phyloP scores from a whole-genome alignment of 1,140 invertebrate species.

The Camponotus pennsylvanicus region DNA sequence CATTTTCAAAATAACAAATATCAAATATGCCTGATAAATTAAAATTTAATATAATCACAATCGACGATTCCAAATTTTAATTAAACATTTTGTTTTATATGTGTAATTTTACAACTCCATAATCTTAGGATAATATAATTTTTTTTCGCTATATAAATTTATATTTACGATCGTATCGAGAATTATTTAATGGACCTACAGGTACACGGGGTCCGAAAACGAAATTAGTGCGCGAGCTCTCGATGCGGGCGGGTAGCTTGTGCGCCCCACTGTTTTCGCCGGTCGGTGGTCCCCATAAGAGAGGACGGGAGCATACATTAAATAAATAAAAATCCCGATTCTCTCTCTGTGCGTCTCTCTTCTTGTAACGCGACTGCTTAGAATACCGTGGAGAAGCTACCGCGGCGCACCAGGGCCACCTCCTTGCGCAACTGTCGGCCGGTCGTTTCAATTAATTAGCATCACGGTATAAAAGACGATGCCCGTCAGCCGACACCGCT shows the following conservation, averaged over 20 bases:
- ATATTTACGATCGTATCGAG: background rate
- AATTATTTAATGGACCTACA: background rate
- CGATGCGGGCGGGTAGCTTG: constrained; percentile 65
- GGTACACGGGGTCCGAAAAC: constrained; percentile 56
- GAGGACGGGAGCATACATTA: constrained; percentile 64
- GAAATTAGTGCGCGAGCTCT: constrained; percentile 70
- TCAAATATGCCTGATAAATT: too few species aligned
- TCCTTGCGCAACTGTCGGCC: constrained; percentile 75
- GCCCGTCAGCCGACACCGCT: constrained; percentile 65
- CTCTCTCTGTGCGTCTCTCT: constrained; percentile 3
- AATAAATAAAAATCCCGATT: constrained; percentile 72
- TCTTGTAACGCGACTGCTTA: constrained; percentile 64
- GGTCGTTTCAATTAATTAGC: constrained; percentile 77
- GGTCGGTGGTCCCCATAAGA: constrained; percentile 68
- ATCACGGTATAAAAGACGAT: constrained; percentile 75
- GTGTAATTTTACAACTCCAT: background rate
- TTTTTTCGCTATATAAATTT: background rate
- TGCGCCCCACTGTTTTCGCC: constrained; percentile 69
- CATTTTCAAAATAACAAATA: background rate
- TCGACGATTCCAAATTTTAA: background rate
- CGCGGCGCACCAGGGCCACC: constrained; percentile 52
- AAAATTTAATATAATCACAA: constrained; percentile 1
- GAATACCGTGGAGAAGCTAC: constrained; percentile 72
- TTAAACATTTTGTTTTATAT: background rate
- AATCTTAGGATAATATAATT: background rate